Evolutionary conservation across 2,888 invertebrate genomes (phyloP), one percentile per base, ranked within the genome.

Genomic region (Parnassius apollo): DNA sequence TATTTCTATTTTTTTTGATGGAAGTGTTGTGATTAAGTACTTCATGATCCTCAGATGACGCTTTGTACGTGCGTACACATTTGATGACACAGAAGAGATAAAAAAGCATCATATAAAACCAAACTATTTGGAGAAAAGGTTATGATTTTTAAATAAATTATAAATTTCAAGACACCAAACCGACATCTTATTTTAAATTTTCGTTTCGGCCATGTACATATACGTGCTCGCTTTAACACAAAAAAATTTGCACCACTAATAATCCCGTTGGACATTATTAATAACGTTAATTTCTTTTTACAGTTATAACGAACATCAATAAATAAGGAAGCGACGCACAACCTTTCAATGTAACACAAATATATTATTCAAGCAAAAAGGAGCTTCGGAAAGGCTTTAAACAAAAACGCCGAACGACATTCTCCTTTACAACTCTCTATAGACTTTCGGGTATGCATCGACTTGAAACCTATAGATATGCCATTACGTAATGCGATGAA

Each of bases 401-500:
- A 75, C 81, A 82, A 84, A 89, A 88, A 75, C 75, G 73, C 67
- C 75, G 78, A 73, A 78, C 85, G 86, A 85, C 88, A 89, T 89
- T 88, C 87, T 82, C 84, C 75, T 73, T 82, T 82, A 83, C 82
- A 84, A 85, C 86, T 88, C 87, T 86, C 86, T 87, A 85, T 85
- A 83, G 83, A 86, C 81, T 81, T 81, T 80, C 77, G 68, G 50
- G 53, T 11, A 35, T 10, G 22, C 54, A 46, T 9, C 3, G 49
- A 18, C 51, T 54, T 22, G n/a, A 11, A 62, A 58, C 48, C 35
- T 58, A 42, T 44, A 62, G 62, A 62, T 25, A n/a, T 25, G 62
- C 22, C 58, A 54, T 13, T 9, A 49, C 7, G 35, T 35, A 35
- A 35, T 7, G 35, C 35, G 35, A 35, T 35, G 35, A 13, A 25